Evolutionary conservation across 2,888 invertebrate genomes (phyloP).

Genomic region (Cephus sareptanus): DNA sequence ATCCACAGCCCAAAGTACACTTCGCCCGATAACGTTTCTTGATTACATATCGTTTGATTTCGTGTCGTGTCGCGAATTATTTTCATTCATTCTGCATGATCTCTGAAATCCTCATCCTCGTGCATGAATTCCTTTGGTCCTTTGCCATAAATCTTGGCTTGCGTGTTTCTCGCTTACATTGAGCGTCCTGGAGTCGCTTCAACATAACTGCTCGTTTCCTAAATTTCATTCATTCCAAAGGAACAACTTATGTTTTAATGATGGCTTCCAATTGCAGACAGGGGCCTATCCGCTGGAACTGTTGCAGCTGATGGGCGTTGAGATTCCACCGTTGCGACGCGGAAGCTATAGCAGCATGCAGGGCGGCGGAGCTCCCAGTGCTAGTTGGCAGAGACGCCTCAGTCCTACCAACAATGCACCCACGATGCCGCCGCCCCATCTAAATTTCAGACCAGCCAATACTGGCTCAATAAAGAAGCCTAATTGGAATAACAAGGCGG

Average conservation of each 20-base stretch:
- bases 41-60: background rate
- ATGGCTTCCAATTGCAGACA: slow-evolving; percentile 38
- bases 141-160: background rate
- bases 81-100: background rate
- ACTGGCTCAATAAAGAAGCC: slow-evolving; percentile 46
- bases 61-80: background rate
- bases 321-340: slow-evolving; percentile 49
- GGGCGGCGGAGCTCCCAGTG: slow-evolving; percentile 30
- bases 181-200: background rate
- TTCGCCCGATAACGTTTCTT: background rate
- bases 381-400: slow-evolving; percentile 51
- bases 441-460: slow-evolving; percentile 43
- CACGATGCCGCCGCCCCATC: slow-evolving; percentile 41
- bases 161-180: background rate
- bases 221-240: background rate
- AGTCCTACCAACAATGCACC: slow-evolving; percentile 36
- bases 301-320: slow-evolving; percentile 54
- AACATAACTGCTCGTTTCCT: background rate
- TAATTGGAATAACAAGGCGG: slow-evolving; percentile 41
- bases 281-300: slow-evolving; percentile 52
- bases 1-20: background rate
- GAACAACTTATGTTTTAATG: background rate
- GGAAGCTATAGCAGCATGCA: slow-evolving; percentile 46
- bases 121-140: background rate
- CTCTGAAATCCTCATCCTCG: background rate